These are phyloP conservation scores for Albula glossodonta DNA, from an alignment of 2,113 vertebrate species.

Conservation along the genomic window DNA sequence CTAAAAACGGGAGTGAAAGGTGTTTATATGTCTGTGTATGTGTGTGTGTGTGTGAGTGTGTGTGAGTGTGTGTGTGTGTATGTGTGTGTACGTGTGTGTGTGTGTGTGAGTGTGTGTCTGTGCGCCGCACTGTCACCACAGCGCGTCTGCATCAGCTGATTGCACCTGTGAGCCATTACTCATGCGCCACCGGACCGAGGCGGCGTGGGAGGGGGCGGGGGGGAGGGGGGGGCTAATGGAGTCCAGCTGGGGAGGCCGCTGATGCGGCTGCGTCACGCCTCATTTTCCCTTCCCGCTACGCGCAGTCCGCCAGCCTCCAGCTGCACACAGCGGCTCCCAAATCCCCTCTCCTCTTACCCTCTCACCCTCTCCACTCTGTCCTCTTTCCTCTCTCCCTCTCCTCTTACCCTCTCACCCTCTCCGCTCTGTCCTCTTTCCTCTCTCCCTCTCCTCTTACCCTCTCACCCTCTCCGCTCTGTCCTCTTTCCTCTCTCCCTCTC, in stretches of 20 bases:
- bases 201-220: background rate
- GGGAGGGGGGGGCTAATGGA: slow-evolving; percentile 29
- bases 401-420: too few species aligned
- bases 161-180: slow-evolving; percentile 66
- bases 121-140: background rate
- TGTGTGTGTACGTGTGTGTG: too few species aligned
- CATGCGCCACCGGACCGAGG: slow-evolving; percentile 42
- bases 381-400: too few species aligned
- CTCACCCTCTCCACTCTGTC: background rate
- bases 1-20: too few species aligned
- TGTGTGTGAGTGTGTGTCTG: too few species aligned
- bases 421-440: too few species aligned
- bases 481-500: too few species aligned
- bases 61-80: too few species aligned
- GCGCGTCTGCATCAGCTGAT: slow-evolving; percentile 60
- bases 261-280: slow-evolving; percentile 14
- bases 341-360: background rate
- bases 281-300: background rate
- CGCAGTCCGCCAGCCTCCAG: background rate
- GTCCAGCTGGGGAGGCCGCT: slow-evolving; percentile 35
- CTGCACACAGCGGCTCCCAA: slow-evolving; percentile 4
- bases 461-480: too few species aligned
- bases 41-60: too few species aligned
- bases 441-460: too few species aligned
- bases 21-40: too few species aligned